Evolutionary conservation across 2,113 vertebrate genomes (phyloP).

Genomic region (Clarias macrocephalus): DNA sequence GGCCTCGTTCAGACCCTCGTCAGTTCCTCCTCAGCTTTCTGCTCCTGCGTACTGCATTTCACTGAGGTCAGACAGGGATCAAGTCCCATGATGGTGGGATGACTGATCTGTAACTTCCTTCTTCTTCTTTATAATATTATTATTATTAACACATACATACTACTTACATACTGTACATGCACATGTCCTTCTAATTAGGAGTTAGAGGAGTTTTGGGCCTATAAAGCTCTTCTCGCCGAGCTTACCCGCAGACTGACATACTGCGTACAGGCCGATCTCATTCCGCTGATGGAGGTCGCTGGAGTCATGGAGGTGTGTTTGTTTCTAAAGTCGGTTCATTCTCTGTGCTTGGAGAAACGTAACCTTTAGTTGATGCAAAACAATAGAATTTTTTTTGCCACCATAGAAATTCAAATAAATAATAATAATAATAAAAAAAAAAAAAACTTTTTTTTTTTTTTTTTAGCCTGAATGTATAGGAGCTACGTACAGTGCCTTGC

Average conservation of each 20-base stretch:
- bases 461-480: not conserved
- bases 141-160: not conserved
- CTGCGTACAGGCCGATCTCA: conserved; percentile 87
- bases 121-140: not conserved
- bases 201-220: conserved; percentile 93
- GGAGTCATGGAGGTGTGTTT: conserved; percentile 88
- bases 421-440: too few relatives aligned
- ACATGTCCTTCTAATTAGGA: conserved; percentile 73
- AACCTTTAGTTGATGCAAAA: too few relatives aligned
- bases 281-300: conserved; percentile 94
- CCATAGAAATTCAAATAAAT: not conserved
- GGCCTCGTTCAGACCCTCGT: conserved; percentile 89
- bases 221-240: conserved; percentile 82
- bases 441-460: not conserved
- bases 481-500: not conserved
- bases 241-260: conserved; percentile 86
- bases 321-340: not conserved
- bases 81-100: not conserved
- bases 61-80: conserved; percentile 78
- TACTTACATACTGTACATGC: not conserved
- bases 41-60: conserved; percentile 89
- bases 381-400: too few relatives aligned
- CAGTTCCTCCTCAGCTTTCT: conserved; percentile 83
- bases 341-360: not conserved
- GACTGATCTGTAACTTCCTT: not conserved